Percentiles rank a stretch among this genome's conserved stretches.
Conservation (phyloP, 1,140 invertebrate genomes). For the Drosophila setifemur region DNA sequence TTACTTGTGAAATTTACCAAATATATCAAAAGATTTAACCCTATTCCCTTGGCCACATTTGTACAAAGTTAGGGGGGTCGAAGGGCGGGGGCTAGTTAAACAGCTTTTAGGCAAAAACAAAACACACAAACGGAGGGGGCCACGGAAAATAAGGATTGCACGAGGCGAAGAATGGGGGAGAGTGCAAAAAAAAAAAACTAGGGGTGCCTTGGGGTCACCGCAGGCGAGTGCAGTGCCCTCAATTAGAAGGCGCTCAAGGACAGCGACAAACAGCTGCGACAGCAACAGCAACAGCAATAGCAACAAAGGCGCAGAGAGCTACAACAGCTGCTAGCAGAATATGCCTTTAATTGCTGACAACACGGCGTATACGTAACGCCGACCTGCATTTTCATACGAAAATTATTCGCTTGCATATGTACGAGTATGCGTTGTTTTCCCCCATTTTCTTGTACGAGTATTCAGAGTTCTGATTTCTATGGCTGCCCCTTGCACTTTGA, state of each 20-base stretch:
- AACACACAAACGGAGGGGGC: conserved; percentile 15
- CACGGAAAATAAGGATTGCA: background rate
- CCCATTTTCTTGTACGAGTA: no score
- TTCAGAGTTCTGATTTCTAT: conserved; percentile 50
- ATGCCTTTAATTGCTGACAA: conserved; percentile 60
- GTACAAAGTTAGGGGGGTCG: background rate
- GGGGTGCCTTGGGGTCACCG: conserved; percentile 55
- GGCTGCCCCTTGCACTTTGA: conserved; percentile 43
- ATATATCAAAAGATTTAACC: no score
- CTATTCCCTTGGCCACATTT: background rate
- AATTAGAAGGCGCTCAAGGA: conserved; percentile 73
- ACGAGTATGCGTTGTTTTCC: background rate
- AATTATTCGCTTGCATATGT: background rate
- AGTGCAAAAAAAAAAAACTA: background rate
- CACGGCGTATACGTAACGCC: conserved; percentile 42
- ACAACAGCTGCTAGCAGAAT: conserved; percentile 52
- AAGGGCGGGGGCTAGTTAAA: conserved; percentile 35
- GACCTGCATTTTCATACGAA: conserved; percentile 26
- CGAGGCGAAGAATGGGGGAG: background rate
- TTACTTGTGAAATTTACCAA: no score
- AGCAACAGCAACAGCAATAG: conserved; percentile 53
- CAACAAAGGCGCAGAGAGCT: no score
- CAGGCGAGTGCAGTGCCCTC: conserved; percentile 71
- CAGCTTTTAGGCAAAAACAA: conserved; percentile 48
- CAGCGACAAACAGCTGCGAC: conserved; percentile 49